These are phyloP conservation scores for Setophaga petechia DNA, from an alignment of 2,113 vertebrate species.

Conservation along the genomic window DNA sequence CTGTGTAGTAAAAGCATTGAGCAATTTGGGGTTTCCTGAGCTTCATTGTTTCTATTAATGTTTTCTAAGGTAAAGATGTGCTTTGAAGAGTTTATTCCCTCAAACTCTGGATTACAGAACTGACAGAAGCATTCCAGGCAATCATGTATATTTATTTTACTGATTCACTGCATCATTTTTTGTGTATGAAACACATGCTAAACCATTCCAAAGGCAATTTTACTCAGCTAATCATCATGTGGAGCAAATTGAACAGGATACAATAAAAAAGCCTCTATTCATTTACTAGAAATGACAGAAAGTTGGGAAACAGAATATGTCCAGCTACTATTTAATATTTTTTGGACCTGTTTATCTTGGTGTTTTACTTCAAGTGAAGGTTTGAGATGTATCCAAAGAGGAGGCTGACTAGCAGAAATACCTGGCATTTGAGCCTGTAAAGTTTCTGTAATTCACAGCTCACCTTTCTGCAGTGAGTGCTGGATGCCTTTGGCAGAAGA, in stretches of 20 bases:
- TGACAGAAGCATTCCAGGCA: constrained; percentile 26
- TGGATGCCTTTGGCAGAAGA: not conserved
- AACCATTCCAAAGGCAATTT: constrained; percentile 27
- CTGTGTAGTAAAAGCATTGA: not conserved
- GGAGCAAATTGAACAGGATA: constrained; percentile 18
- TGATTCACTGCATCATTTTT: not conserved
- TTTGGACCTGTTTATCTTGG: not conserved
- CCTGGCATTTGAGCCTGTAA: not conserved
- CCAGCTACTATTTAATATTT: not conserved
- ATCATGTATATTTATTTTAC: constrained; percentile 32
- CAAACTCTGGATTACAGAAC: not conserved
- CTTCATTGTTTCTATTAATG: not conserved
- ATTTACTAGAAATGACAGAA: not conserved
- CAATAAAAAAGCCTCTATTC: not conserved
- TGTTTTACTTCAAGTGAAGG: not conserved
- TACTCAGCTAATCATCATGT: not conserved
- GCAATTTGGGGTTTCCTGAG: not conserved
- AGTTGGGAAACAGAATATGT: not conserved
- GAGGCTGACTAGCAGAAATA: not conserved
- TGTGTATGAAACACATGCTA: constrained; percentile 24
- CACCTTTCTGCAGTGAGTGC: not conserved
- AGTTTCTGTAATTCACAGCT: not conserved
- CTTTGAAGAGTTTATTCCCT: constrained; percentile 34
- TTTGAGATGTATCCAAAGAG: not conserved
- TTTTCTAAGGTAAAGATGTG: constrained; percentile 33